These are phyloP conservation scores for Dicerorhinus sumatrensis DNA, from an alignment of 2,113 vertebrate genomes.

Conservation along the genomic window DNA sequence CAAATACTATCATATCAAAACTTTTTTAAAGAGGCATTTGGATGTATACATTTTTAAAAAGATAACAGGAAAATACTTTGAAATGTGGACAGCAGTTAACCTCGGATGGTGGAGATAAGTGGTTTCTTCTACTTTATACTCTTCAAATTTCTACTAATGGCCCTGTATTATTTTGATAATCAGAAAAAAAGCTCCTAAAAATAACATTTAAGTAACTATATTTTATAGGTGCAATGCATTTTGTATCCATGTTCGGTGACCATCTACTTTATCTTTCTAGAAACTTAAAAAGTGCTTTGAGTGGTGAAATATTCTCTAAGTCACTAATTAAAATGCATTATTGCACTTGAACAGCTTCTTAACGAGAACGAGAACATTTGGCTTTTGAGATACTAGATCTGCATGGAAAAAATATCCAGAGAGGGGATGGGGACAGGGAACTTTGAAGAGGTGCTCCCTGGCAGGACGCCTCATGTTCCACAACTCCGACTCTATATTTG, in stretches of 20 bases:
- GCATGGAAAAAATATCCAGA: background rate
- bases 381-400: background rate
- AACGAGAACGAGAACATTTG: background rate
- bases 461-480: background rate
- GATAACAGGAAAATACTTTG: background rate
- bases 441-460: background rate
- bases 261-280: background rate
- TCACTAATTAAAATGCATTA: background rate
- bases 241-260: background rate
- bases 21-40: background rate
- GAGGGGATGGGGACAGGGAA: background rate
- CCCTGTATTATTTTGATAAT: background rate
- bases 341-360: background rate
- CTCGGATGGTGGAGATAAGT: background rate
- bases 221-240: background rate
- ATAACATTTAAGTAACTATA: background rate
- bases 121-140: background rate
- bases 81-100: background rate
- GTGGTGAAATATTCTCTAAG: background rate
- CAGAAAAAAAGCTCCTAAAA: background rate
- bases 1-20: background rate
- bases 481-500: background rate
- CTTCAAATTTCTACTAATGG: background rate
- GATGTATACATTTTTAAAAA: background rate
- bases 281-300: background rate